Conservation (phyloP, 2,888 invertebrate species). For the Apoda limacodes region DNA sequence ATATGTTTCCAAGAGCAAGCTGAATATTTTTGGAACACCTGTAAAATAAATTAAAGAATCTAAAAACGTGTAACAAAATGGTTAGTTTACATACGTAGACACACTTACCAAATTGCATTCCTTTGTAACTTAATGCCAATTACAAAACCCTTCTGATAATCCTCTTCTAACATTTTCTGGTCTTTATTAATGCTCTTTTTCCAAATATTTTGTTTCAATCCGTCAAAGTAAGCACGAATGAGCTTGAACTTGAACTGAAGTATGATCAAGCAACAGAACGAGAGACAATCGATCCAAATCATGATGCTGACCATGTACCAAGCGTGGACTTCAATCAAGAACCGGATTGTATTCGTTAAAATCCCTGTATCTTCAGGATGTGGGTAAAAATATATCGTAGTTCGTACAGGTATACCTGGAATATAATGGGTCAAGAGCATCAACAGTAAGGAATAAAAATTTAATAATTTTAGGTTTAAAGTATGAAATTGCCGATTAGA, state of each 20-base stretch:
- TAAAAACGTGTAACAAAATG: conserved; percentile 1
- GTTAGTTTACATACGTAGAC: background rate
- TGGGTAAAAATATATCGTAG: conserved; percentile 35
- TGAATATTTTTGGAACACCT: conserved; percentile 42
- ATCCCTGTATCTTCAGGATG: conserved; percentile 23
- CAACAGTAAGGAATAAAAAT: no score
- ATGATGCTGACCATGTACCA: conserved; percentile 35
- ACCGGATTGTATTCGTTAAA: conserved; percentile 26
- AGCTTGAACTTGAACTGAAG: conserved; percentile 34
- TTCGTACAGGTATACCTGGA: conserved; percentile 34
- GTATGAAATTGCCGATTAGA: no score
- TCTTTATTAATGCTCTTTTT: conserved; percentile 20
- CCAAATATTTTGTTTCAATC: conserved; percentile 22
- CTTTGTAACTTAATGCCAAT: conserved; percentile 37
- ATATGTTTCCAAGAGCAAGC: conserved; percentile 31
- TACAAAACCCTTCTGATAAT: conserved; percentile 30
- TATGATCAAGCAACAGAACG: conserved; percentile 29
- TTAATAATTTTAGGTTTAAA: no score
- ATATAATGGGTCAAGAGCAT: no score
- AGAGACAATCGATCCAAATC: conserved; percentile 30
- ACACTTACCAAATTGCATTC: conserved; percentile 35
- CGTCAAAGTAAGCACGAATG: conserved; percentile 29
- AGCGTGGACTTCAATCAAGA: conserved; percentile 36
- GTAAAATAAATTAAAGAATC: conserved; percentile 9
- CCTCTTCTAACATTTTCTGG: conserved; percentile 22